Evolutionary conservation across 2,888 invertebrate species (phyloP).

Genomic region (Trachelus troglodyta): DNA sequence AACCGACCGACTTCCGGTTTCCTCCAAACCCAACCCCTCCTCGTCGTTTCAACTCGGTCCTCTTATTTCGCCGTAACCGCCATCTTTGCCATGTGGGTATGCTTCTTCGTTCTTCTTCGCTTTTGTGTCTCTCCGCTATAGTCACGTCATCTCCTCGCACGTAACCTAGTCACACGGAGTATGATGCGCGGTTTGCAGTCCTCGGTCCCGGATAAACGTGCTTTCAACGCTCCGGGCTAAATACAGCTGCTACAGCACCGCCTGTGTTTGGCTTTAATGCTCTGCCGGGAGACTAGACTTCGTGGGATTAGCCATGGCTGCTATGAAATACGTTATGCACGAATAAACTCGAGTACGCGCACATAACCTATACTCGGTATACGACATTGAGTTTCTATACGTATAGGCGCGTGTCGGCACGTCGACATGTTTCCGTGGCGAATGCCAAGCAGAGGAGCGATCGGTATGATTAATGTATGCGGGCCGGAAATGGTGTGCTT

Average conservation of each 20-base stretch:
- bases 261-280: not conserved
- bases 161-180: not conserved
- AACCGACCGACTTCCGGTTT: conserved; percentile 36
- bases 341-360: not conserved
- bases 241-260: conserved; percentile 17
- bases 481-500: conserved; percentile 20
- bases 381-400: not conserved
- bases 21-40: conserved; percentile 16
- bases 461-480: conserved; percentile 19
- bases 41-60: not conserved
- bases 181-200: not conserved
- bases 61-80: not conserved
- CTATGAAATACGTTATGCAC: not conserved
- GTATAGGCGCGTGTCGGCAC: not conserved
- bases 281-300: conserved; percentile 8
- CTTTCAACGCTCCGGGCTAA: conserved; percentile 13
- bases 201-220: conserved; percentile 16
- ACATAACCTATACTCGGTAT: not conserved
- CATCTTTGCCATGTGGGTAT: not conserved
- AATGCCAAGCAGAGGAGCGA: not conserved
- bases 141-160: not conserved
- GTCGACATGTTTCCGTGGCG: not conserved
- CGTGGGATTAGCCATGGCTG: not conserved
- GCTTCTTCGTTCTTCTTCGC: not conserved
- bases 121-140: not conserved